Base-by-base conservation (phyloP, 2,113 vertebrate species). In the Pyrgilauda ruficollis region DNA sequence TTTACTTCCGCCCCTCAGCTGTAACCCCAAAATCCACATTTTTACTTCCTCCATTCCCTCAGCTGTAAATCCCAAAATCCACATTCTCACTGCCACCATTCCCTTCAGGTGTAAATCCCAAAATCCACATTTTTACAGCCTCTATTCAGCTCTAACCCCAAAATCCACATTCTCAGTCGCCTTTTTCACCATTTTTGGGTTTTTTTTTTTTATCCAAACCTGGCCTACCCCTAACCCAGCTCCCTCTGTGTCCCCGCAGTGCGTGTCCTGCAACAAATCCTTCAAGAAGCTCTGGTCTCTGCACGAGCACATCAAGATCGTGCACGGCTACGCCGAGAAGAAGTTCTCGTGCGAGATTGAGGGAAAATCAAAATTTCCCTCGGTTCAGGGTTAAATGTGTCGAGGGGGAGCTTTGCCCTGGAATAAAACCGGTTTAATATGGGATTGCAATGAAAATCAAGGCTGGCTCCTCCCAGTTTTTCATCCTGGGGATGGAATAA, bases 201-300 rank as follows among this genome's bases (percentile, higher is more conserved):
- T 7, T 37, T 7, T 37, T 37, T 37, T 37, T 37, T 37, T 37
- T 37, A 37, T 37, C 37, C 37, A 37, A 37, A 37, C 37, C 37
- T 37, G 37, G 37, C 37, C 8, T 37, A 37, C 37, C 37, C 37
- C 37, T 37, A 7, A 37, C 37, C 37, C 37, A 7, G 37, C 37
- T 37, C 37, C 37, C 37, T 37, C 37, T 37, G 37, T 37, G 37
- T 20, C 41, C 53, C 18, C 72, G 33, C 72, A 75, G 72, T 75
- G 72, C 72, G 73, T 75, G 73, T 75, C 73, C 73, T 75, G 73
- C n/a, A 75, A 75, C 73, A 75, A 75, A 70, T 70, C 62, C 41
- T 99, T 99, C 97, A 99, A 99, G 98, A 99, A 99, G 97, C 98
- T 99, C 95, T 99, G 99, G 99, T 99, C 99, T 43, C 98, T 99